Evolutionary conservation across 35 echinoderm and acorn worm genomes (phyloP).

Genomic region (Apostichopus parvimensis): DNA sequence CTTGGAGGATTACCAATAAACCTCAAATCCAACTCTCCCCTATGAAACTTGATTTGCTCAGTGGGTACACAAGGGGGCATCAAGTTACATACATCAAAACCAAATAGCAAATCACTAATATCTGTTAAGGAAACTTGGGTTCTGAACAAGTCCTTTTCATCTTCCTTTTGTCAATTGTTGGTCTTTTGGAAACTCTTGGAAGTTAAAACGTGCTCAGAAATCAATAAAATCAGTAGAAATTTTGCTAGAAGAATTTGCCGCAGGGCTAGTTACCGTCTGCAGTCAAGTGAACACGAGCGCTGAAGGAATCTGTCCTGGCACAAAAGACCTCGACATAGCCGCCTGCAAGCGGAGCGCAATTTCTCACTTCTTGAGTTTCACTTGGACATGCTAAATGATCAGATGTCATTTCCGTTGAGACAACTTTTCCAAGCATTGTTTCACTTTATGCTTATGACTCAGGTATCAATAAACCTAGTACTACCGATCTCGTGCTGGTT

Average conservation of each 20-base stretch:
- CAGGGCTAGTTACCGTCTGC: slow-evolving; percentile 44
- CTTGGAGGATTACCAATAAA: slow-evolving; percentile 28
- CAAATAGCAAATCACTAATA: slow-evolving; percentile 26
- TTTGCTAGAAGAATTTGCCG: slow-evolving; percentile 23
- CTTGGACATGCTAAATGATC: slow-evolving; percentile 46
- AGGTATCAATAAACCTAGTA: slow-evolving; percentile 33
- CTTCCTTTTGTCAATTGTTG: slow-evolving; percentile 40
- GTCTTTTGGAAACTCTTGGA: slow-evolving; percentile 27
- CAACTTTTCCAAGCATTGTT: slow-evolving; percentile 20
- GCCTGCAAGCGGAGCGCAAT: background rate
- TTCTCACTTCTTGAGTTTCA: slow-evolving; percentile 45
- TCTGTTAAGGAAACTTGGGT: slow-evolving; percentile 23
- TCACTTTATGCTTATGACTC: slow-evolving; percentile 42
- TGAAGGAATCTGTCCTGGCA: slow-evolving; percentile 5
- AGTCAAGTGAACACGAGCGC: slow-evolving; percentile 46
- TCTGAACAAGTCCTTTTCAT: background rate
- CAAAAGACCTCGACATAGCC: slow-evolving; percentile 17
- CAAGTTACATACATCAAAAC: slow-evolving; percentile 31
- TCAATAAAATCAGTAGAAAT: slow-evolving; percentile 44
- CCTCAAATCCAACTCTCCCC: background rate
- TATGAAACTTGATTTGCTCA: slow-evolving; percentile 43
- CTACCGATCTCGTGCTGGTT: background rate
- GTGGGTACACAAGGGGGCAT: slow-evolving; percentile 8
- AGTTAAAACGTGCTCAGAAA: slow-evolving; percentile 53
- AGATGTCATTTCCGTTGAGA: slow-evolving; percentile 48